phyloP scores from a whole-genome alignment of 1,140 invertebrate species.

The Cardiocondyla obscurior region DNA sequence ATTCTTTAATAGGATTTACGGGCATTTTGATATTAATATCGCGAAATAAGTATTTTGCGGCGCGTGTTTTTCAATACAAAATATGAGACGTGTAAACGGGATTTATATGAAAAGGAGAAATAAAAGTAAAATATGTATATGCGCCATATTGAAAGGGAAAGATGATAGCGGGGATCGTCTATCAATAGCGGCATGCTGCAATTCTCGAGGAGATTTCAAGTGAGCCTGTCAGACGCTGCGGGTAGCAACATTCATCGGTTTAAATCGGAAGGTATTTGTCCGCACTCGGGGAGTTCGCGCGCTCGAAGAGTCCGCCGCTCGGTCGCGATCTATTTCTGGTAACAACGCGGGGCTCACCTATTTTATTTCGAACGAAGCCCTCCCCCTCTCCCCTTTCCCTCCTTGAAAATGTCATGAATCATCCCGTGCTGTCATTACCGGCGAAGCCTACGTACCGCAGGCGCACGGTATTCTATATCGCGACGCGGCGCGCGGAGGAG shows the following conservation, averaged over 20 bases:
- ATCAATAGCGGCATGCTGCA: neutral
- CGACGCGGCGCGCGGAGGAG: neutral
- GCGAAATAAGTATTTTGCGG: neutral
- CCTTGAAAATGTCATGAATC: slow-evolving; percentile 6
- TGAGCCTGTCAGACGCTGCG: neutral
- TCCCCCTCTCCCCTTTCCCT: too few species aligned
- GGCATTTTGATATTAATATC: neutral
- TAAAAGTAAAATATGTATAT: neutral
- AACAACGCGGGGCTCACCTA: neutral
- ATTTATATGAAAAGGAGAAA: neutral
- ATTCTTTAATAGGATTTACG: neutral
- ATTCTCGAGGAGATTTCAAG: neutral
- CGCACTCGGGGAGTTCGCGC: neutral
- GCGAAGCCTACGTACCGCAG: neutral
- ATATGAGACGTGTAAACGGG: neutral
- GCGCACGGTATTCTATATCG: neutral
- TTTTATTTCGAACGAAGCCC: slow-evolving; percentile 3
- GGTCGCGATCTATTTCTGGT: slow-evolving; percentile 9
- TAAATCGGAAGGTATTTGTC: slow-evolving; percentile 19
- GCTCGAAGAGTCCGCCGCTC: too few species aligned
- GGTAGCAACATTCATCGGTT: neutral
- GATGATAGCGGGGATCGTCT: slow-evolving; percentile 4
- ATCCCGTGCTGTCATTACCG: neutral
- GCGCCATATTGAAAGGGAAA: slow-evolving; percentile 5
- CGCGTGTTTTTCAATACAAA: neutral